Conservation (phyloP, 1,140 invertebrate genomes). For the Phortica variegata region DNA sequence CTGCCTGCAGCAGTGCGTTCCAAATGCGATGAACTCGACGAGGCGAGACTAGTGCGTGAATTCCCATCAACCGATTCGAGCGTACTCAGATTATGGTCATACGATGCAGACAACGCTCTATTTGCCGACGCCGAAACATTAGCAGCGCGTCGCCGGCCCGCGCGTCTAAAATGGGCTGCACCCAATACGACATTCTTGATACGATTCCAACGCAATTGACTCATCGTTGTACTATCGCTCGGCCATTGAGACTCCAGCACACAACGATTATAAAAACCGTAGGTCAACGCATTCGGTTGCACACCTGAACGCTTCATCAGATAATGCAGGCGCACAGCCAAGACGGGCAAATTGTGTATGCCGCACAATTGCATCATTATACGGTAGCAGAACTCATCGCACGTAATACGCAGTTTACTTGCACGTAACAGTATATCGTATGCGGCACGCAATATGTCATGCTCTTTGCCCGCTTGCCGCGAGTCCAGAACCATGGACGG, state of each 20-base stretch:
- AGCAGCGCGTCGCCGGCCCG: slow-evolving; percentile 64
- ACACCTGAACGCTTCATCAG: slow-evolving; percentile 94
- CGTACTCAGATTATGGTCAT: slow-evolving; percentile 56
- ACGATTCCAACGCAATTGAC: slow-evolving; percentile 90
- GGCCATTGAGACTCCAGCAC: slow-evolving; percentile 95
- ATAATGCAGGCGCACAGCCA: slow-evolving; percentile 92
- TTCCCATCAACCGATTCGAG: slow-evolving; percentile 59
- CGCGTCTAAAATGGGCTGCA: slow-evolving; percentile 80
- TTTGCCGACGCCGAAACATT: slow-evolving; percentile 52
- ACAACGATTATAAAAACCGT: slow-evolving; percentile 77
- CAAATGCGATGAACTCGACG: slow-evolving; percentile 56
- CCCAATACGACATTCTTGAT: slow-evolving; percentile 88
- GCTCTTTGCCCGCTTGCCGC: slow-evolving; percentile 64
- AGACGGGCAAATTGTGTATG: slow-evolving; percentile 85
- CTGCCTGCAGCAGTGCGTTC: slow-evolving; percentile 16
- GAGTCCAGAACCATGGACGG: slow-evolving; percentile 70
- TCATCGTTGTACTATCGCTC: slow-evolving; percentile 75
- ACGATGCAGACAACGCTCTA: slow-evolving; percentile 44
- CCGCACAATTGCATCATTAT: slow-evolving; percentile 99
- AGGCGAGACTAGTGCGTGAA: slow-evolving; percentile 59
- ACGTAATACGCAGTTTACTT: slow-evolving; percentile 77
- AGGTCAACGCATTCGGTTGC: slow-evolving; percentile 96
- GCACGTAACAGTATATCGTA: slow-evolving; percentile 86
- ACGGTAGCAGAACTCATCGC: slow-evolving; percentile 96
- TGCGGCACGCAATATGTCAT: slow-evolving; percentile 77